These are phyloP conservation scores for Drosophila fungiperda DNA, from an alignment of 2,888 invertebrate species.

Conservation along the genomic window DNA sequence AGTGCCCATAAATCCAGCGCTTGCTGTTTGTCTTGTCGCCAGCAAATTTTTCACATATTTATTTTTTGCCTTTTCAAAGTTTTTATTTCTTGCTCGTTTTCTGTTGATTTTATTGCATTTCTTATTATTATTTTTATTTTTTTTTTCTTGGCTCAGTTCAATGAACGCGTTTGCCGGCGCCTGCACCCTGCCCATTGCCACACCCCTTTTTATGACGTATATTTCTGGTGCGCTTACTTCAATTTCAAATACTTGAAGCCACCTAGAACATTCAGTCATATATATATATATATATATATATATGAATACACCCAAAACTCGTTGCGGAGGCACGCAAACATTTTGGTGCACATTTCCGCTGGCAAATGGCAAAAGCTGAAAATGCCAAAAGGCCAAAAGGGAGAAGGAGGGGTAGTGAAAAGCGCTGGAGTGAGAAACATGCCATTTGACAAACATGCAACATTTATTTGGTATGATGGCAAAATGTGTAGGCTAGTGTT, in stretches of 20 bases:
- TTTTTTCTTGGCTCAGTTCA: slow-evolving; percentile 58
- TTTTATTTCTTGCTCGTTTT: slow-evolving; percentile 32
- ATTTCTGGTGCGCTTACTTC: slow-evolving; percentile 38
- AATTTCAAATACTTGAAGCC: slow-evolving; percentile 68
- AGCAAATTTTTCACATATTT: slow-evolving; percentile 52
- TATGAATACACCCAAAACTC: background rate
- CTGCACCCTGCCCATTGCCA: slow-evolving; percentile 32
- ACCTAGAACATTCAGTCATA: slow-evolving; percentile 1
- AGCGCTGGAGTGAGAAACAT: slow-evolving; percentile 35
- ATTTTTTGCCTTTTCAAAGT: slow-evolving; percentile 53
- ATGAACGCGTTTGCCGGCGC: slow-evolving; percentile 77
- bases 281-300: background rate
- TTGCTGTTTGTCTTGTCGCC: slow-evolving; percentile 69
- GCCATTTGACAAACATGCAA: slow-evolving; percentile 53
- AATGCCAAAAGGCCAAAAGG: slow-evolving; percentile 67
- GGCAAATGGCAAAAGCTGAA: slow-evolving; percentile 62
- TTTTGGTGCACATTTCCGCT: slow-evolving; percentile 75
- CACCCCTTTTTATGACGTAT: slow-evolving; percentile 19
- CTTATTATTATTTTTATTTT: background rate
- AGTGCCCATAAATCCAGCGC: slow-evolving; percentile 62
- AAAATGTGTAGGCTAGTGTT: slow-evolving; percentile 20
- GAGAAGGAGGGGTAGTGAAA: background rate
- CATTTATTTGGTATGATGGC: background rate
- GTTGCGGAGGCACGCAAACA: slow-evolving; percentile 63
- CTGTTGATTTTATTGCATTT: slow-evolving; percentile 69